Evolutionary conservation across 2,797 vertebrate genomes (phyloP).

Genomic region (Hippocampus kuda): DNA sequence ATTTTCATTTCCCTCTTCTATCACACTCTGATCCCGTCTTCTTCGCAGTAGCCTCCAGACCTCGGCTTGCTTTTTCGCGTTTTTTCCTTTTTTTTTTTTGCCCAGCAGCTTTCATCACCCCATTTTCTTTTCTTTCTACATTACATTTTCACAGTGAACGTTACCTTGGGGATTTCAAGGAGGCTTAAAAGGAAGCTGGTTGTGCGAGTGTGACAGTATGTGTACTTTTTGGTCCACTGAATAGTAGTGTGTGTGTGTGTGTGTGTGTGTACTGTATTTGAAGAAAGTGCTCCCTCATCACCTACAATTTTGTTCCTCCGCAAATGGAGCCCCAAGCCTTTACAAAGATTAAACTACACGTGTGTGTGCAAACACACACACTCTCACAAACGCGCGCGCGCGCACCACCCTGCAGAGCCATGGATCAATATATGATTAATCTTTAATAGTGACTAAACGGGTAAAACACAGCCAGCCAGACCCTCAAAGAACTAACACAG

Average conservation of each 20-base stretch:
- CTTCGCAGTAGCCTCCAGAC: constrained; percentile 51
- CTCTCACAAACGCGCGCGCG: constrained; percentile 9
- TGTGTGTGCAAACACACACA: constrained; percentile 10
- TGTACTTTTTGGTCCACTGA: constrained; percentile 36
- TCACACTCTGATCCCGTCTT: constrained; percentile 61
- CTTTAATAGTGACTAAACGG: constrained; percentile 70
- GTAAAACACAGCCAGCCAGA: constrained; percentile 64
- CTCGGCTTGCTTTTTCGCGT: constrained; percentile 39
- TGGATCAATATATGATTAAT: constrained; percentile 70
- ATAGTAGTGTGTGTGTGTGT: constrained; percentile 23
- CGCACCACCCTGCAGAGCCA: constrained; percentile 43
- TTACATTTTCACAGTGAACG: constrained; percentile 61
- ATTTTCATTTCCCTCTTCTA: constrained; percentile 67
- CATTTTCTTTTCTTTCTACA: constrained; percentile 60
- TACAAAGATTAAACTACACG: constrained; percentile 24
- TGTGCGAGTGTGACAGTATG: constrained; percentile 25
- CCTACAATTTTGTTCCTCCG: constrained; percentile 39
- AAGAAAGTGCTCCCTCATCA: constrained; percentile 43
- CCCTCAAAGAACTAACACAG: constrained; percentile 61
- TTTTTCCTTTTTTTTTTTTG: constrained; percentile 22
- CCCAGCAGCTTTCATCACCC: constrained; percentile 64
- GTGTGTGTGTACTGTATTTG: constrained; percentile 33
- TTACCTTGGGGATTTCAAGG: constrained; percentile 65
- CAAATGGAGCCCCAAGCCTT: constrained; percentile 36
- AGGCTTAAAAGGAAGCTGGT: constrained; percentile 61